Conservation (phyloP, 2,113 vertebrate species). For the Pituophis catenifer region DNA sequence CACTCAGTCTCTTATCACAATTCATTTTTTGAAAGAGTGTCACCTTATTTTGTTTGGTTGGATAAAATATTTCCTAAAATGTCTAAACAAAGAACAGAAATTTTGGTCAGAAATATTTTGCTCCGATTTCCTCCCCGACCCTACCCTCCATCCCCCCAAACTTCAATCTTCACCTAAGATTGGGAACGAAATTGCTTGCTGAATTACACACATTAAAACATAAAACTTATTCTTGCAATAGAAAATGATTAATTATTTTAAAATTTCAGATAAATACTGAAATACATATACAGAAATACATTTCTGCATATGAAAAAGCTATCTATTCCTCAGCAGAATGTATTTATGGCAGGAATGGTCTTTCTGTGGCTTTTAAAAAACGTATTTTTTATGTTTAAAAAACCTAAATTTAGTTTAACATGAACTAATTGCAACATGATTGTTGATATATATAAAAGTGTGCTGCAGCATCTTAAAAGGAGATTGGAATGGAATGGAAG, state of each 20-base stretch:
- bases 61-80: constrained; percentile 47
- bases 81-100: constrained; percentile 46
- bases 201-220: constrained; percentile 42
- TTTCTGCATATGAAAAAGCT: too few relatives aligned
- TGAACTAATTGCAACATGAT: neutral
- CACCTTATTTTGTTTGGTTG: constrained; percentile 32
- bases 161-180: neutral
- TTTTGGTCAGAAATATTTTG: neutral
- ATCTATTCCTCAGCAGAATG: neutral
- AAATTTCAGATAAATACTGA: constrained; percentile 25
- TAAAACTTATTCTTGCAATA: constrained; percentile 35
- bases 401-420: neutral
- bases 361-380: neutral
- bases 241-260: constrained; percentile 21
- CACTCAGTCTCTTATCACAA: constrained; percentile 40
- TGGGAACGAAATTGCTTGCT: constrained; percentile 39
- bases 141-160: neutral
- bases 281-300: too few relatives aligned
- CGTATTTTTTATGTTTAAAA: neutral
- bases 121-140: neutral
- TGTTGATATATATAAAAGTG: constrained; percentile 13
- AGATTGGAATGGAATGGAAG: neutral
- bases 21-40: constrained; percentile 23
- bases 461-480: neutral
- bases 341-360: constrained; percentile 23